Evolutionary conservation across 64 coral and sea anemone species (phyloP), one percentile per base, ranked within the genome.

Genomic region (Actinia equina): DNA sequence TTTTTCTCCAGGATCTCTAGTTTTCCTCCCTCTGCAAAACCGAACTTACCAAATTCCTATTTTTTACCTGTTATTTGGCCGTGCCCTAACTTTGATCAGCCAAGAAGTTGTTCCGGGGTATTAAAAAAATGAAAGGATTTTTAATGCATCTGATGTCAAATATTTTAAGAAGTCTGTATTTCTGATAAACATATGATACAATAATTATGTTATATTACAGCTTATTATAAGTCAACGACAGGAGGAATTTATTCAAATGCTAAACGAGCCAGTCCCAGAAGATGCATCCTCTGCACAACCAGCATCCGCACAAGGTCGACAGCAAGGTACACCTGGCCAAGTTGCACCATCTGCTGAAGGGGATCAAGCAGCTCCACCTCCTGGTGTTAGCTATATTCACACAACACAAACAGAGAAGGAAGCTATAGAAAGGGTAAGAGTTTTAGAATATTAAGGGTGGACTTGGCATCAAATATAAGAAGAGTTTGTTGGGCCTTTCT

Each of bases 161-260:
- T 57, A 14, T 57, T 57, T 37, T 37, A 37, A 16, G 55, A 57
- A 57, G 13, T 57, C 10, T 14, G 55, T 57, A 16, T 57, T 57
- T 11, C 3, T 57, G 2, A 57, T 57, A 57, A 57, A 14, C 13
- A 16, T 57, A 16, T 57, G 15, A 3, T 20, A 22, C 17, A 2
- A 44, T 43, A 14, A 19, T 52, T 60, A 19, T 55, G n/a, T 70
- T 19, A 26, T 41, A 74, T 41, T 74, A 8, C 65, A 98, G 96
- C 88, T 89, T 27, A 98, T 98, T 8, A n/a, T n/a, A n/a, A 98
- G 92, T 79, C 30, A 87, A 45, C 58, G 94, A 27, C 96, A 98
- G 41, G 93, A 98, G 25, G 87, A 98, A 55, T 98, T 98, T 78
- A 98, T 98, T 85, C 87, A 87, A 53, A 92, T 98, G 93, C 87